Conservation (phyloP, 2,888 invertebrate genomes). For the Melinaea marsaeus region DNA sequence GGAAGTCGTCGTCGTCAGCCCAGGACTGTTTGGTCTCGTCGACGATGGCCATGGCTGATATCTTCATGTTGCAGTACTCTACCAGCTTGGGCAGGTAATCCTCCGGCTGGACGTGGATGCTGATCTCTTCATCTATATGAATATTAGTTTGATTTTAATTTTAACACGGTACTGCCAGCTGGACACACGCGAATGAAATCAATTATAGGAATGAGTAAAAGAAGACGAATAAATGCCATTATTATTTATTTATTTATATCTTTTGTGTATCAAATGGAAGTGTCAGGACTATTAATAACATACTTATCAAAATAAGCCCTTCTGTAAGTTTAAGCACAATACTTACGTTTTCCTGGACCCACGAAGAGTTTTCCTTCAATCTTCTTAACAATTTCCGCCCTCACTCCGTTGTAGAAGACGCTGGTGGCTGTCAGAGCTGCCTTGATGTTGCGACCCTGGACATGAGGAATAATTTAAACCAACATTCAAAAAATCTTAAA, state of each 20-base stretch:
- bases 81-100: slow-evolving; percentile 88
- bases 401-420: slow-evolving; percentile 87
- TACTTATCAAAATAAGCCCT: background rate
- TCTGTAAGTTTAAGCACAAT: background rate
- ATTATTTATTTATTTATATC: too few relatives aligned
- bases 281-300: background rate
- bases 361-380: slow-evolving; percentile 81
- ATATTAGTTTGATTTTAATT: too few relatives aligned
- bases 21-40: slow-evolving; percentile 89
- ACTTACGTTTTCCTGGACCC: slow-evolving; percentile 80
- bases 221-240: too few relatives aligned
- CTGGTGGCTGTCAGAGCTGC: slow-evolving; percentile 82
- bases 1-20: slow-evolving; percentile 90
- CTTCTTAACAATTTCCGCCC: slow-evolving; percentile 83
- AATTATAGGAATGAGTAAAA: too few relatives aligned
- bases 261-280: too few relatives aligned
- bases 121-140: slow-evolving; percentile 63
- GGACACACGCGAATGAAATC: too few relatives aligned
- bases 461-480: background rate
- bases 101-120: slow-evolving; percentile 79
- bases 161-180: background rate
- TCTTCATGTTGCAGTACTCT: slow-evolving; percentile 88
- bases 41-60: slow-evolving; percentile 87
- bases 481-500: too few relatives aligned
- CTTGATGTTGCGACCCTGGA: slow-evolving; percentile 79